Base-by-base conservation (phyloP, 2,113 vertebrate species). In the Cairina moschata region DNA sequence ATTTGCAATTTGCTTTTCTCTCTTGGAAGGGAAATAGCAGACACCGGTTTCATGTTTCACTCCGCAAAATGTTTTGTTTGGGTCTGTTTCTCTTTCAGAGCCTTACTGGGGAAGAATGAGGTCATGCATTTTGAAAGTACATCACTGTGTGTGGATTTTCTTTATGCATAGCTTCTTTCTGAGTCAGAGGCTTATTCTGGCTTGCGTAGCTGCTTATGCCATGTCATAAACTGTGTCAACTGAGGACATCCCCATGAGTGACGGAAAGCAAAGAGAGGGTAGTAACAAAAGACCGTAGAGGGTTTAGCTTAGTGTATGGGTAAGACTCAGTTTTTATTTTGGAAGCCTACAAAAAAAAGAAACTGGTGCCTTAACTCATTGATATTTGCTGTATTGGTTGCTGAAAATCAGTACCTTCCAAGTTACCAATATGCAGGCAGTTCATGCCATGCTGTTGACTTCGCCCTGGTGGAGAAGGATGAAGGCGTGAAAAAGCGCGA, bases 131-230 rank as follows among this genome's bases (percentile, higher is more conserved):
- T 94, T 95, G 46, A 94, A 97, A 97, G 71, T 94, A 38, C 63
- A 92, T 83, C 79, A 48, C 84, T 87, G 92, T 92, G 91, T 90
- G 66, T 95, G 88, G 89, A 86, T 95, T 97, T 97, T 96, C 88
- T 95, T 92, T 95, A 65, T 78, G 54, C 80, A 74, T 94, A 83
- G 28, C 44, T 86, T 95, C 69, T 96, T 86, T 97, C 94, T 86
- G 71, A 97, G 81, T 97, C 93, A 95, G 89, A 82, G 84, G 90
- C 76, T 90, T 96, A 86, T 97, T 93, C 83, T 96, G 86, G 82
- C 86, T 11, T 69, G 65, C 91, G 55, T 82, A 82, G 66, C 18
- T 90, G 83, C 67, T 95, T 93, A 84, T 96, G 93, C 81, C 59
- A 74, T 94, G 78, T 94, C 88, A 34, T 90, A 94, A 95, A 92